These are phyloP conservation scores for Semotilus atromaculatus DNA, from an alignment of 2,797 vertebrate genomes.

Conservation along the genomic window DNA sequence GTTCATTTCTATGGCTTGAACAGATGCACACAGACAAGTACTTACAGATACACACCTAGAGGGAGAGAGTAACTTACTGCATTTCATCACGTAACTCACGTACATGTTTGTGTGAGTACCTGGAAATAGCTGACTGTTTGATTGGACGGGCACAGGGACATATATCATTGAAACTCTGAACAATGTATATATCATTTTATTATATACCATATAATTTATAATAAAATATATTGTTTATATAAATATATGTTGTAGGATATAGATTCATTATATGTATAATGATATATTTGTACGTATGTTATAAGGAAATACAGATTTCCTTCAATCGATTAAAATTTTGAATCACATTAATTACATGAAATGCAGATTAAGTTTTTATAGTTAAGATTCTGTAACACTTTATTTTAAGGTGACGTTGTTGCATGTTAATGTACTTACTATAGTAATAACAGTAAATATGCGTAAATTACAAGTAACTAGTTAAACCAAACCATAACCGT, in stretches of 20 bases:
- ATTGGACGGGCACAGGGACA: conserved; percentile 57
- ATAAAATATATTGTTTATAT: background rate
- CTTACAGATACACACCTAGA: conserved; percentile 23
- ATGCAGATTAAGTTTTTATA: background rate
- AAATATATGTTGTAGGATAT: background rate
- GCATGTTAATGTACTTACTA: no score
- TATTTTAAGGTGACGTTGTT: no score
- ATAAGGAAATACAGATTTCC: background rate
- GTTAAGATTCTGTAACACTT: no score
- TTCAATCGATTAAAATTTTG: background rate
- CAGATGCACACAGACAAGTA: conserved; percentile 30
- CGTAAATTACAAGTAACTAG: no score
- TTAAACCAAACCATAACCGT: no score
- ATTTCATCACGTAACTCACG: background rate
- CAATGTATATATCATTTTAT: background rate
- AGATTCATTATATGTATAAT: background rate
- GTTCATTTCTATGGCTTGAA: conserved; percentile 16
- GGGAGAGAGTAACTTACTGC: conserved; percentile 7
- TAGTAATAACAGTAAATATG: no score
- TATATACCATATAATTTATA: background rate
- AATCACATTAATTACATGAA: background rate
- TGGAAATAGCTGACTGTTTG: conserved; percentile 52
- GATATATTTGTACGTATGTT: background rate
- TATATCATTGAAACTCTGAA: background rate
- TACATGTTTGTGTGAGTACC: conserved; percentile 45